Conservation (phyloP, 2,113 vertebrate genomes). For the Amia ocellicauda region DNA sequence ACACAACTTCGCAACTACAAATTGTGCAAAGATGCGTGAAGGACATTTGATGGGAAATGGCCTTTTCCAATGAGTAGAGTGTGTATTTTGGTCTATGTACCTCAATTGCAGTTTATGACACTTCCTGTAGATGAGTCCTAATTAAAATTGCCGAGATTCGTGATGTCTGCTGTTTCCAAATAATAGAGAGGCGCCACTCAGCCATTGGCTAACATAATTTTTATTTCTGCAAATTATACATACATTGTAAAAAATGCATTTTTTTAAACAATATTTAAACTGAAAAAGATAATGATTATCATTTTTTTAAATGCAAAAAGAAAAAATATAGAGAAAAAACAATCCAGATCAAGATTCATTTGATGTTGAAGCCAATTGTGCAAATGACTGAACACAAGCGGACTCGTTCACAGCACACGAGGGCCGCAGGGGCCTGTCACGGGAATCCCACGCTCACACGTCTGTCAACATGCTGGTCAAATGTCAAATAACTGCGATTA, state of each 20-base stretch:
- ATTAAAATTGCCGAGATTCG: too few species aligned
- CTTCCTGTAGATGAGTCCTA: too few species aligned
- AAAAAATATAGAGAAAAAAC: neutral
- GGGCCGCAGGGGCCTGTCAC: neutral
- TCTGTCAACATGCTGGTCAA: slow-evolving; percentile 10
- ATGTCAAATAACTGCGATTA: slow-evolving; percentile 5
- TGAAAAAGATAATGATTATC: slow-evolving; percentile 30
- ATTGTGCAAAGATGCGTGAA: too few species aligned
- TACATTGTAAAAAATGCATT: slow-evolving; percentile 87
- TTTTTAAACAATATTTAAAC: slow-evolving; percentile 65
- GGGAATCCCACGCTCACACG: neutral
- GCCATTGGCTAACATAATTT: slow-evolving; percentile 82
- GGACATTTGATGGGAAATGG: too few species aligned
- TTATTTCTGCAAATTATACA: slow-evolving; percentile 97
- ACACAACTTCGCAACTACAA: too few species aligned
- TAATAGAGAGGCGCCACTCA: neutral
- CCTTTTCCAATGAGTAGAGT: too few species aligned
- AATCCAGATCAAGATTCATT: too few species aligned
- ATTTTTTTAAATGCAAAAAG: slow-evolving; percentile 10
- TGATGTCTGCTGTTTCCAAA: too few species aligned
- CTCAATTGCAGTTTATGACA: too few species aligned
- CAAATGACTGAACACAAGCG: neutral
- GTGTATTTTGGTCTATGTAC: too few species aligned
- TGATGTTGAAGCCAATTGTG: neutral
- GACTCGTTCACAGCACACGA: neutral